Evolutionary conservation across 1,140 invertebrate species (phyloP).

Genomic region (Pseudomyrmex pallidus): DNA sequence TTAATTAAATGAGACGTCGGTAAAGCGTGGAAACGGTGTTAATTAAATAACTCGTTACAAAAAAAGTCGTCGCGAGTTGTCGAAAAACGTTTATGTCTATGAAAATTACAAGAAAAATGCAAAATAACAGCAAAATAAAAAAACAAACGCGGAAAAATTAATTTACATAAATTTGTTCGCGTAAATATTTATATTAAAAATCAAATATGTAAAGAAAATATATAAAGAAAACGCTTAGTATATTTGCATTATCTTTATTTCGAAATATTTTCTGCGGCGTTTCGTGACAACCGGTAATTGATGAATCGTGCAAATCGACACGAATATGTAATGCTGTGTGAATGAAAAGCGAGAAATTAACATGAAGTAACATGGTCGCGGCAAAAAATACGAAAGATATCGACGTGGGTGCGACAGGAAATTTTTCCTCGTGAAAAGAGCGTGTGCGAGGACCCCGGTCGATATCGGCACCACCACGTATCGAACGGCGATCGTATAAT

Average conservation of each 20-base stretch:
- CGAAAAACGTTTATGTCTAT: background rate
- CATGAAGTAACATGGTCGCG: constrained; percentile 12
- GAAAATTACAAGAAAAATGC: background rate
- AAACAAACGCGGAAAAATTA: background rate
- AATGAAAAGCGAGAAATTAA: constrained; percentile 12
- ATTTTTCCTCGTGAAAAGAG: constrained; percentile 30
- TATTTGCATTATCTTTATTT: background rate
- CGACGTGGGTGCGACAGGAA: constrained; percentile 46
- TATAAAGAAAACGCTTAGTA: background rate
- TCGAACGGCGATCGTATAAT: constrained; percentile 79
- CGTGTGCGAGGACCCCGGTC: background rate
- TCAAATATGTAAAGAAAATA: too few species aligned
- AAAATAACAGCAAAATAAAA: background rate
- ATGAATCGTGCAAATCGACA: background rate
- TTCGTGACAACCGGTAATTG: background rate
- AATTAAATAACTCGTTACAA: background rate
- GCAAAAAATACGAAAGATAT: constrained; percentile 23
- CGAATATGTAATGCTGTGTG: background rate
- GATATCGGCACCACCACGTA: constrained; percentile 32
- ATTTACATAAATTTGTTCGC: background rate
- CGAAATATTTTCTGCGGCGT: background rate
- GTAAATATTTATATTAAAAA: too few species aligned
- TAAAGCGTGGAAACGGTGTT: background rate
- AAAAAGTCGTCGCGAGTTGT: background rate
- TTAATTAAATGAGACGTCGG: background rate